A percentile compares a stretch with the other conserved stretches of the same genome.
Conservation (phyloP, 92 coral and sea anemone species). For the Zoanthus sansibaricus region DNA sequence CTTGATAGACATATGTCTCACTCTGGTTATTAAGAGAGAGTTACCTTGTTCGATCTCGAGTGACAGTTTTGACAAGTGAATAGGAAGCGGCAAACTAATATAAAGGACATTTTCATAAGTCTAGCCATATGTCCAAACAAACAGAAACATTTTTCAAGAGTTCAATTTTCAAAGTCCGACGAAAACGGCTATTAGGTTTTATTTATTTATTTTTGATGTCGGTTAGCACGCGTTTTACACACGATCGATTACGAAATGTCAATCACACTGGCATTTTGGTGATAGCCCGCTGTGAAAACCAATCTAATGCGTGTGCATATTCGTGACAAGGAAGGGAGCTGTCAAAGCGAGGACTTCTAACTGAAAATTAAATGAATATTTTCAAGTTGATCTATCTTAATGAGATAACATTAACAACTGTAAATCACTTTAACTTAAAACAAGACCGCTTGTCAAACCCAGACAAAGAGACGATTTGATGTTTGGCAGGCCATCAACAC, state of each 20-base stretch:
- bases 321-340: conserved; percentile 91
- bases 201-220: conserved; percentile 84
- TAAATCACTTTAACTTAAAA: conserved; percentile 92
- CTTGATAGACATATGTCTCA: conserved; percentile 81
- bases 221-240: conserved; percentile 84
- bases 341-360: conserved; percentile 85
- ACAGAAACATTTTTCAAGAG: conserved; percentile 73
- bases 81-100: conserved; percentile 80
- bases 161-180: conserved; percentile 83
- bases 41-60: conserved; percentile 55
- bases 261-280: conserved; percentile 79
- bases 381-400: conserved; percentile 94
- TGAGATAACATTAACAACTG: conserved; percentile 97
- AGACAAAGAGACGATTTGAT: conserved; percentile 57
- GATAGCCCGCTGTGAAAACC: conserved; percentile 96
- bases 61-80: conserved; percentile 83
- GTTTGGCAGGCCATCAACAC: conserved; percentile 75
- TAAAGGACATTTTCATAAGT: conserved; percentile 72
- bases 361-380: conserved; percentile 97
- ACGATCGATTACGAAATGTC: conserved; percentile 92
- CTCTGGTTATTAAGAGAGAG: conserved; percentile 75
- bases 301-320: conserved; percentile 71
- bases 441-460: conserved; percentile 88
- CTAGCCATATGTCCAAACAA: conserved; percentile 85
- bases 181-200: conserved; percentile 85